phyloP scores from a whole-genome alignment of 2,888 invertebrate species.

The Spodoptera exigua region DNA sequence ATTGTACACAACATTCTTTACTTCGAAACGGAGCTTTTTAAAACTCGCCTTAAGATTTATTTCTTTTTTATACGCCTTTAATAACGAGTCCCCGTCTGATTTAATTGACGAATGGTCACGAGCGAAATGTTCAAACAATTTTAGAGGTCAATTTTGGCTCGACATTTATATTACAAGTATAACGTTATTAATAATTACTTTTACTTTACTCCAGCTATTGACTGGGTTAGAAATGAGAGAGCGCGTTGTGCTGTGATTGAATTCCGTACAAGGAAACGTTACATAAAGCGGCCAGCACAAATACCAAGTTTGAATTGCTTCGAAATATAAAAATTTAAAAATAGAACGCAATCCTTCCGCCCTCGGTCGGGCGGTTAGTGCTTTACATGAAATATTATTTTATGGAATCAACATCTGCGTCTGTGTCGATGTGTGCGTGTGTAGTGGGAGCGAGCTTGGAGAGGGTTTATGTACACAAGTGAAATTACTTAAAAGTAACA shows the following conservation, averaged over 20 bases:
- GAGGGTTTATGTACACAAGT: conserved; percentile 85
- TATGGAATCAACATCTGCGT: conserved; percentile 89
- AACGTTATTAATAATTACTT: conserved; percentile 58
- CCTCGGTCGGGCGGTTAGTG: conserved; percentile 86
- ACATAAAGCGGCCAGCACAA: conserved; percentile 69
- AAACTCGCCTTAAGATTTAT: conserved; percentile 83
- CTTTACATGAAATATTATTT: conserved; percentile 90
- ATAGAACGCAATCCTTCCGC: conserved; percentile 89
- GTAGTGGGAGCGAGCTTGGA: conserved; percentile 70
- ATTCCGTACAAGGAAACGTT: conserved; percentile 48
- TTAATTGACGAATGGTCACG: conserved; percentile 88
- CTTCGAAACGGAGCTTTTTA: conserved; percentile 88
- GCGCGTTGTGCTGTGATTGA: conserved; percentile 42
- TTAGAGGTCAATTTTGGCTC: conserved; percentile 76
- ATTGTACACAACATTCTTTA: conserved; percentile 90
- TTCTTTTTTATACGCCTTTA: conserved; percentile 84
- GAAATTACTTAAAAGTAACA: conserved; percentile 85
- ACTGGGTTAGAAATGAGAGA: conserved; percentile 37
- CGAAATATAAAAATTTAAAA: conserved; percentile 86
- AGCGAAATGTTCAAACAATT: conserved; percentile 76
- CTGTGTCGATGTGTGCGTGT: conserved; percentile 75
- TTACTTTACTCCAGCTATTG: conserved; percentile 52
- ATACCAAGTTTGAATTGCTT: conserved; percentile 78
- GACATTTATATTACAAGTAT: conserved; percentile 60
- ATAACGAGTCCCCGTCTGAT: conserved; percentile 82